These are phyloP conservation scores for Melitaea cinxia DNA, from an alignment of 1,140 invertebrate genomes.

Conservation along the genomic window DNA sequence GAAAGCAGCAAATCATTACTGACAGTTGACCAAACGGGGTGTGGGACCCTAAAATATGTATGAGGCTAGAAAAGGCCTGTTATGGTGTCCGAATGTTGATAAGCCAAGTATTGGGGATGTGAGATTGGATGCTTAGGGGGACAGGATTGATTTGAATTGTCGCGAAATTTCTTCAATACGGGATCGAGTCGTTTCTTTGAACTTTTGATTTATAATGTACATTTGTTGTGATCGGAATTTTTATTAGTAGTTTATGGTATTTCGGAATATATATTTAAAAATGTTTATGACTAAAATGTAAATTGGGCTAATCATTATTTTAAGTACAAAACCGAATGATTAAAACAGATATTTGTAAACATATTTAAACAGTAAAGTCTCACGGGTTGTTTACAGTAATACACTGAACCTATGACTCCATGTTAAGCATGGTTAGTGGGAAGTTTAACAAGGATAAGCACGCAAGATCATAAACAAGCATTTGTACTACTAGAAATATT, in stretches of 20 bases:
- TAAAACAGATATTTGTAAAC: too few relatives aligned
- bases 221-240: slow-evolving; percentile 21
- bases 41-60: slow-evolving; percentile 78
- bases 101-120: slow-evolving; percentile 73
- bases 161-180: slow-evolving; percentile 35
- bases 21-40: slow-evolving; percentile 79
- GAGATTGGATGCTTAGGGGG: slow-evolving; percentile 70
- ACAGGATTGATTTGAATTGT: slow-evolving; percentile 66
- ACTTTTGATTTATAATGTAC: slow-evolving; percentile 30
- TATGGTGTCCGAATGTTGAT: slow-evolving; percentile 81
- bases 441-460: too few relatives aligned
- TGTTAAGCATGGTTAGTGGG: too few relatives aligned
- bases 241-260: not conserved
- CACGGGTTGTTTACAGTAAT: too few relatives aligned
- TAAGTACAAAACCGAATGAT: too few relatives aligned
- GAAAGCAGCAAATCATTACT: slow-evolving; percentile 80
- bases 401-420: too few relatives aligned
- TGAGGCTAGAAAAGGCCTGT: slow-evolving; percentile 77
- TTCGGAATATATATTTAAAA: not conserved
- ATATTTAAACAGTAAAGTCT: too few relatives aligned
- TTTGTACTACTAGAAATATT: too few relatives aligned
- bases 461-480: too few relatives aligned
- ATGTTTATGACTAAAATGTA: not conserved
- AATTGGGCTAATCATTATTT: not conserved
- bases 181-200: slow-evolving; percentile 47